phyloP scores from a whole-genome alignment of 2,797 vertebrate genomes.

The Bryconaethiops microstoma region DNA sequence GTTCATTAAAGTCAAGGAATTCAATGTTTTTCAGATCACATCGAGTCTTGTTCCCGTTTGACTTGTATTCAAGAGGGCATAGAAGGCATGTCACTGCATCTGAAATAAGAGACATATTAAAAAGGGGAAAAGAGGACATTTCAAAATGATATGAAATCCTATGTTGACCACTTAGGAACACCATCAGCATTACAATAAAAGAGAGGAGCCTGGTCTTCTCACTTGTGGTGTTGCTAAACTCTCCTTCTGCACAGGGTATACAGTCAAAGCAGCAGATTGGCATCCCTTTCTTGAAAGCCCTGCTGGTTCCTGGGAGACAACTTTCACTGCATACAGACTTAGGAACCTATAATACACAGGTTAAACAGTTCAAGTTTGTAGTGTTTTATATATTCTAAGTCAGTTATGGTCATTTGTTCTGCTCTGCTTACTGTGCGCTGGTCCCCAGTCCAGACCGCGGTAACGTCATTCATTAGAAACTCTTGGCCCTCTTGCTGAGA shows the following conservation, averaged over 20 bases:
- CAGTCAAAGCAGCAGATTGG: constrained; percentile 81
- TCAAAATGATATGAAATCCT: constrained; percentile 63
- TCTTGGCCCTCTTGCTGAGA: constrained; percentile 71
- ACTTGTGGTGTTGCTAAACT: constrained; percentile 82
- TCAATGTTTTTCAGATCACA: constrained; percentile 79
- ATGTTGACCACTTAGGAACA: constrained; percentile 69
- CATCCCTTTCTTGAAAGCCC: constrained; percentile 75
- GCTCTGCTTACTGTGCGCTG: constrained; percentile 62
- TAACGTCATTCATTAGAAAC: constrained; percentile 73
- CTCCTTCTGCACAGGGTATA: constrained; percentile 75
- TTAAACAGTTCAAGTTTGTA: no score
- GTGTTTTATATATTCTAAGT: neutral
- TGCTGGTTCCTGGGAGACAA: constrained; percentile 74
- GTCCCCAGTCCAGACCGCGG: constrained; percentile 72
- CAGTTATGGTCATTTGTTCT: neutral
- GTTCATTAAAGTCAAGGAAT: constrained; percentile 76
- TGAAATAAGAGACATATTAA: constrained; percentile 77
- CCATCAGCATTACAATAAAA: constrained; percentile 64
- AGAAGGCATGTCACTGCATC: constrained; percentile 79
- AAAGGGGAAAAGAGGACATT: constrained; percentile 65
- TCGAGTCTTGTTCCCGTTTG: constrained; percentile 72
- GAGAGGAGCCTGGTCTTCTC: constrained; percentile 68
- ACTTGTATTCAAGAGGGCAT: constrained; percentile 79
- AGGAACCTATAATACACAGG: constrained; percentile 71
- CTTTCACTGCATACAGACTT: constrained; percentile 78